Base-by-base conservation (phyloP, 2,797 vertebrate genomes). In the Heterohyrax brucei region DNA sequence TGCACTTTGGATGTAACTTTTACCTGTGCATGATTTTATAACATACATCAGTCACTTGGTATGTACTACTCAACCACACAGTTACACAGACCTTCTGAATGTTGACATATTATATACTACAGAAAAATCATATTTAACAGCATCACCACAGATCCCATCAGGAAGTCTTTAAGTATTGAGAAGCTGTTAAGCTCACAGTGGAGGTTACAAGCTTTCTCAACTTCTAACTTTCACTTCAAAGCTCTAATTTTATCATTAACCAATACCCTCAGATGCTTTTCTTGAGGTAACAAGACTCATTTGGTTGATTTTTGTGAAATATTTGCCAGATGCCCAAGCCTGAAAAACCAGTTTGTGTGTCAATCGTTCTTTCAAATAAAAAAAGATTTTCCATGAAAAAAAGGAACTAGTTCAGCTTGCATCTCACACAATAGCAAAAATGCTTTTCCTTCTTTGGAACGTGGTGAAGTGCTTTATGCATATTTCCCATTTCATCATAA, bases 171-270 rank as follows among this genome's bases (percentile, higher is more conserved):
- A 83, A 62, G 26, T 56, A 72, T 3, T 85, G 75, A 30, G 90
- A 78, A 92, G 6, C 73, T 84, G 79, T 72, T 16, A 76, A 30
- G 28, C 21, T 85, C 18, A 89, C 46, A 48, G 75, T 59, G 12
- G 33, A 89, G 79, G 30, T 84, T 33, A 66, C 33, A 89, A 30
- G 30, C 78, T 78, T 79, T 78, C 81, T 90, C 53, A 90, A 94
- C 85, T 86, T 85, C 59, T 48, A 46, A 66, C 39, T 80, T 89
- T 68, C 19, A 86, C 39, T 8, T 53, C 24, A 53, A 56, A 56
- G 53, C 12, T 16, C 86, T 5, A 80, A 76, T 86, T 89, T 90
- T 76, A 90, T 56, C 53, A 56, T 56, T 56, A 56, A 56, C 53
- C 13, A 56, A 56, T 68, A 81, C 18, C 33, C 10, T 81, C 50